Evolutionary conservation across 2,113 vertebrate genomes (phyloP), one percentile per base, ranked within the genome.

Genomic region (Phasianus colchicus): DNA sequence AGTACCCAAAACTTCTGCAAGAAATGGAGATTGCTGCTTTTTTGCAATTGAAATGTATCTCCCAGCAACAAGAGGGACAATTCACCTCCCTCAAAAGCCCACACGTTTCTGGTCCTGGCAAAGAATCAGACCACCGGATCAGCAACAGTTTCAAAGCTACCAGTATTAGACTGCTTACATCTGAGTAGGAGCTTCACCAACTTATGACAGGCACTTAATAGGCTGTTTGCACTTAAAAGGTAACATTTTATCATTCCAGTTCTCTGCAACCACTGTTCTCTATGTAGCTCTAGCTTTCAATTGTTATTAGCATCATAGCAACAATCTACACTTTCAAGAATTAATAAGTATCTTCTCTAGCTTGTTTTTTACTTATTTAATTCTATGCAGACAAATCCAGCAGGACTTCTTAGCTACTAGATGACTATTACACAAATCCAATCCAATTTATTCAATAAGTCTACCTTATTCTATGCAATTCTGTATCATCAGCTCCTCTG

Each of bases 1-100:
- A 67, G 86, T 78, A 86, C 83, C 86, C 57, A 1, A 74, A 89
- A 86, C 79, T 96, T 83, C 69, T 91, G 87, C 95, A 95, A 80
- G 72, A 87, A 95, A 95, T 36, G 93, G 85, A 92, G 89, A 96
- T 69, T 78, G 70, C 72, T 97, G 88, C 76, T 91, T 95, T 54
- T 94, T 93, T 96, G 94, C 93, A 95, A 92, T 88, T 95, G 91
- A 95, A 96, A 93, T 95, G 71, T 85, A 85, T 95, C 96, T 95
- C 95, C 95, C 94, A 95, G 94, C 95, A 96, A 95, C 94, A 81
- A 96, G 91, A 95, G 83, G 95, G 95, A 95, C 94, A 94, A 95
- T 92, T 95, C 57, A 75, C 93, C 89, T 95, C 95, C 93, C 73
- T 48, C 93, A 86, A 57, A 93, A 92, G 60, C 92, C 96, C 94